phyloP scores from a whole-genome alignment of 2,797 vertebrate species.

The Tarsius wallacei region DNA sequence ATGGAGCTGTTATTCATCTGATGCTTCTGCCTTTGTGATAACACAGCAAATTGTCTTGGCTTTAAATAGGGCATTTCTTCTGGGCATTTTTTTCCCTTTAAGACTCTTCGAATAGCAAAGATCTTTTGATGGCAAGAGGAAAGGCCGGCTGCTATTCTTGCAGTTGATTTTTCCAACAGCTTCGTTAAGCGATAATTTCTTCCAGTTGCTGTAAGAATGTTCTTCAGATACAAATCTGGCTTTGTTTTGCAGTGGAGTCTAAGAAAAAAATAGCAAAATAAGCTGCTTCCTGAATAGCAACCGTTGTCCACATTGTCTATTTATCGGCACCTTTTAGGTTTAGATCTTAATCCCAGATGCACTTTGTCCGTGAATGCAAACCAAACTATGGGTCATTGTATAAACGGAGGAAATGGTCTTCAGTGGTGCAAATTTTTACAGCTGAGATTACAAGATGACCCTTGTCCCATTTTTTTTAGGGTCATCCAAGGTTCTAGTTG shows the following conservation, averaged over 20 bases:
- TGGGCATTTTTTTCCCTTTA: not conserved
- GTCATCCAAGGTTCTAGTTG: constrained; percentile 35
- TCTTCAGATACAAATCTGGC: constrained; percentile 83
- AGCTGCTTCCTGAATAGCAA: constrained; percentile 71
- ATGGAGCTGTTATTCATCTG: constrained; percentile 28
- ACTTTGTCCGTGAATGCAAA: constrained; percentile 19
- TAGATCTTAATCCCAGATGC: constrained; percentile 19
- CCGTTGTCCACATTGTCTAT: constrained; percentile 58
- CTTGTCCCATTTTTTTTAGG: constrained; percentile 69
- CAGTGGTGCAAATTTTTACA: constrained; percentile 43
- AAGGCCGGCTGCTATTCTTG: constrained; percentile 78
- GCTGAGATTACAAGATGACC: constrained; percentile 72
- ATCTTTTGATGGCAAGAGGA: constrained; percentile 71
- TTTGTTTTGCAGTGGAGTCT: constrained; percentile 83
- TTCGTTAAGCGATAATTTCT: constrained; percentile 82
- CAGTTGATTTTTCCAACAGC: constrained; percentile 80
- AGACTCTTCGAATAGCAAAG: constrained; percentile 75
- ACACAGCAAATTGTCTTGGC: constrained; percentile 51
- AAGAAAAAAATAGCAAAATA: constrained; percentile 79
- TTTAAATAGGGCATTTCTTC: constrained; percentile 81
- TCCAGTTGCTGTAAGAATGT: constrained; percentile 80
- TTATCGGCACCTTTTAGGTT: constrained; percentile 62
- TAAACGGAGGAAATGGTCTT: not conserved
- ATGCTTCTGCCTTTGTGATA: not conserved
- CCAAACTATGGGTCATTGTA: constrained; percentile 40